Conservation (phyloP, 2,797 vertebrate species). For the Dipus sagitta region DNA sequence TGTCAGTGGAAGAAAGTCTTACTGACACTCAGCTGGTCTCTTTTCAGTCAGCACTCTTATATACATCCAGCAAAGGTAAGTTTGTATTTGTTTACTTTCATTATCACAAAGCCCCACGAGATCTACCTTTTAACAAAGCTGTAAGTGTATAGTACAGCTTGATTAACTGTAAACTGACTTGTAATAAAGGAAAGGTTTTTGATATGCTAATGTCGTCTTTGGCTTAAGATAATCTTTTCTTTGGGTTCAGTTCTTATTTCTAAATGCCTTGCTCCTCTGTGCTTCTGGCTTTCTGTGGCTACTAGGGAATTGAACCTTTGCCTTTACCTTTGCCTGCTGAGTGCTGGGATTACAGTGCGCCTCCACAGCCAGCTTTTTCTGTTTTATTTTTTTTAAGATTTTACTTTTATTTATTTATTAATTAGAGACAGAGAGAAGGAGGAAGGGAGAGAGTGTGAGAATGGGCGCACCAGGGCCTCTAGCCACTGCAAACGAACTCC, state of each 20-base stretch:
- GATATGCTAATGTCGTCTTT: background rate
- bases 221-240: background rate
- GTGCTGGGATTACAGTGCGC: background rate
- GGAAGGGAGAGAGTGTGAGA: too few relatives aligned
- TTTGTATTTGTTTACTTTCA: background rate
- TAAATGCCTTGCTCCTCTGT: too few relatives aligned
- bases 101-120: background rate
- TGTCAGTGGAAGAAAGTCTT: slow-evolving; percentile 97
- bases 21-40: slow-evolving; percentile 96
- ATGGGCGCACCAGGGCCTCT: too few relatives aligned
- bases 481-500: too few relatives aligned
- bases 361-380: too few relatives aligned
- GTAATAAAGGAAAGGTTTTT: slow-evolving; percentile 90
- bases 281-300: too few relatives aligned
- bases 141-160: background rate
- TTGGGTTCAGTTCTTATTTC: background rate
- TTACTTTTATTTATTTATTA: too few relatives aligned
- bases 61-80: slow-evolving; percentile 98
- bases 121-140: slow-evolving; percentile 21
- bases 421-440: too few relatives aligned
- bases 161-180: background rate
- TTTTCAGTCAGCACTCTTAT: slow-evolving; percentile 97
- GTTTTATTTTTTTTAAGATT: too few relatives aligned
- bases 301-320: too few relatives aligned
- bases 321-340: background rate